phyloP scores from a whole-genome alignment of 1,140 invertebrate species.

The Bombus haemorrhoidalis region DNA sequence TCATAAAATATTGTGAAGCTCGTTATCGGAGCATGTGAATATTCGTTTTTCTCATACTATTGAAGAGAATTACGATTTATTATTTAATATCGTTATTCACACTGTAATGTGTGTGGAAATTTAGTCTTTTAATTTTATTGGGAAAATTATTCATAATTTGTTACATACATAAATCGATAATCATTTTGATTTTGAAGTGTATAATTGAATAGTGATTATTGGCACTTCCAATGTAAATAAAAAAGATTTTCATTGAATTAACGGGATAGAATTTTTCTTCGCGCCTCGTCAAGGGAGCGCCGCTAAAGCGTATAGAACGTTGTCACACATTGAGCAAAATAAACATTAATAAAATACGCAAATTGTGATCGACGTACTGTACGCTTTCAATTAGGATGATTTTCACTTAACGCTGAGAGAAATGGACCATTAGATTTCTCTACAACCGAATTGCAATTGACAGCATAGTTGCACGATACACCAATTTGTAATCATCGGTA shows the following conservation, averaged over 20 bases:
- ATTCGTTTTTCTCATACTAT: too few relatives aligned
- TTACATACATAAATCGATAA: neutral
- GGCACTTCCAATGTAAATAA: neutral
- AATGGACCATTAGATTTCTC: neutral
- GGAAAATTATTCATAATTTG: neutral
- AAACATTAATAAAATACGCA: neutral
- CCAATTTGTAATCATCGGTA: neutral
- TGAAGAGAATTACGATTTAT: too few relatives aligned
- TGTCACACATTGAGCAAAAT: neutral
- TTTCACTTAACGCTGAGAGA: constrained; percentile 32
- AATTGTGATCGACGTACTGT: neutral
- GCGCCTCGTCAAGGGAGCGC: neutral
- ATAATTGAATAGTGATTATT: neutral
- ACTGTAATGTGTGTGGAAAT: too few relatives aligned
- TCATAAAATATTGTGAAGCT: too few relatives aligned
- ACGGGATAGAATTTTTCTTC: constrained; percentile 35
- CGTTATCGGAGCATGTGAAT: too few relatives aligned
- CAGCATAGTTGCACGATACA: neutral
- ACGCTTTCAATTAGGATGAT: constrained; percentile 20
- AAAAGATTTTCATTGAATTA: neutral
- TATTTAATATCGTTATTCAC: too few relatives aligned
- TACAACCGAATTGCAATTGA: neutral
- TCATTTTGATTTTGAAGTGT: neutral
- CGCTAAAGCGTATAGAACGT: neutral
- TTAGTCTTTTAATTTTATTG: too few relatives aligned